Evolutionary conservation across 2,797 vertebrate species (phyloP), one percentile per base, ranked within the genome.

Genomic region (Hippocampus kuda): DNA sequence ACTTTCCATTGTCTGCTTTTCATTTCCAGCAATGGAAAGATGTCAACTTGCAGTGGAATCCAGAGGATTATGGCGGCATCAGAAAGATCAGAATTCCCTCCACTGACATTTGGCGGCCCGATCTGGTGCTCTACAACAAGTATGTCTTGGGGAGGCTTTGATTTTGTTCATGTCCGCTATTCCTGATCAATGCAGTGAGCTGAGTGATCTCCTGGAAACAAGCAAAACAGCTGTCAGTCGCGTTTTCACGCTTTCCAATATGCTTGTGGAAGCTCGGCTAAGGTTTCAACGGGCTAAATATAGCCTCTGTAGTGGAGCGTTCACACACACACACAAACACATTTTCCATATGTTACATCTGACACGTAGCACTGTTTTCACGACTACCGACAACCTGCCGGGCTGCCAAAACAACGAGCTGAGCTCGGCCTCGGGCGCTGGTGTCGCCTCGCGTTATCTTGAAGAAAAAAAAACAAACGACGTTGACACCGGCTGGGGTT

Each of bases 51-150:
- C 91, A 87, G 70, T 96, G 94, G 95, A 92, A 94, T 38, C 94
- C 95, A 24, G 89, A 92, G 0, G 91, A 96, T 67, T 98, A 98
- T 0, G 92, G 93, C 0, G 94, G 93, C 0, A 92, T 98, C 83
- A 94, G 91, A 90, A 95, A 94, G 88, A 94, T 98, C 78, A 91
- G 93, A 82, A 74, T 96, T 68, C 90, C 93, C 41, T 96, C 94
- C 5, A 90, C 90, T 41, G 90, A 94, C 71, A 93, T 98, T 91
- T 98, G 95, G 95, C 88, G 84, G 22, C 94, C 95, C 13, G 94
- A 97, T 85, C 56, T 98, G 1, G 95, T 98, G 75, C 94, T 98
- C 67, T 97, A 98, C 82, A 97, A 98, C 89, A 98, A 98, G 95
- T 97, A 93, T 82, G 77, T 68, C 64, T 53, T 63, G 30, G 34